A percentile compares a stretch with the other conserved stretches of the same genome.
phyloP scores from a whole-genome alignment of 1,140 invertebrate species.

The Listronotus bonariensis region DNA sequence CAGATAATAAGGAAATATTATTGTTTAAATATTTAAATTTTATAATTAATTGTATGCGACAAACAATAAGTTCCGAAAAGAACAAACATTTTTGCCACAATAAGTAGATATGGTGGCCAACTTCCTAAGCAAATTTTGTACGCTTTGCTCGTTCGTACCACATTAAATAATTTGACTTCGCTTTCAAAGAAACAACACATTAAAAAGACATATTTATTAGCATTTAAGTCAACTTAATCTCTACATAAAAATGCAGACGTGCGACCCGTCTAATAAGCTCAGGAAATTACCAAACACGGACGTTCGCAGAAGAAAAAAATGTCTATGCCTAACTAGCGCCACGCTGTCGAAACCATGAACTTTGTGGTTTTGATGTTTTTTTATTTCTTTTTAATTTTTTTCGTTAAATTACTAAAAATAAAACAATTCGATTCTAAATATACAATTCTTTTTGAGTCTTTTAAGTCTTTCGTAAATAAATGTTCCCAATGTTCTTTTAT shows the following conservation, averaged over 20 bases:
- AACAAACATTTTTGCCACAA: no score
- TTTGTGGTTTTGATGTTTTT: background rate
- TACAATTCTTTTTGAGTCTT: no score
- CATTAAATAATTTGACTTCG: background rate
- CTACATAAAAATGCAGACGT: slow-evolving; percentile 44
- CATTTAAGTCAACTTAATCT: slow-evolving; percentile 46
- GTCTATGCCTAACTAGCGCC: slow-evolving; percentile 31
- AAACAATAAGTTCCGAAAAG: no score
- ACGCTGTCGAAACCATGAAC: slow-evolving; percentile 33
- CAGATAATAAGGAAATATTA: no score
- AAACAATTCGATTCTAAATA: no score
- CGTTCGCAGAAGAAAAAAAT: slow-evolving; percentile 40
- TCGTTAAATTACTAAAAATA: slow-evolving; percentile 1
- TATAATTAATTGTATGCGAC: no score
- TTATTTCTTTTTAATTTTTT: background rate
- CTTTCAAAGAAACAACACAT: slow-evolving; percentile 10
- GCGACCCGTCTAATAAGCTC: slow-evolving; percentile 46
- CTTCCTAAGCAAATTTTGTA: background rate
- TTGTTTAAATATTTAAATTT: no score
- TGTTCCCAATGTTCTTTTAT: no score
- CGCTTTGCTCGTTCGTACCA: slow-evolving; percentile 2
- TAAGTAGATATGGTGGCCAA: background rate
- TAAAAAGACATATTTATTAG: slow-evolving; percentile 47
- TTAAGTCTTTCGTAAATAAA: no score
- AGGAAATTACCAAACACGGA: slow-evolving; percentile 47